Evolutionary conservation across 1,140 invertebrate species (phyloP), one percentile per base, ranked within the genome.

Genomic region (Drosophila nebulosa): DNA sequence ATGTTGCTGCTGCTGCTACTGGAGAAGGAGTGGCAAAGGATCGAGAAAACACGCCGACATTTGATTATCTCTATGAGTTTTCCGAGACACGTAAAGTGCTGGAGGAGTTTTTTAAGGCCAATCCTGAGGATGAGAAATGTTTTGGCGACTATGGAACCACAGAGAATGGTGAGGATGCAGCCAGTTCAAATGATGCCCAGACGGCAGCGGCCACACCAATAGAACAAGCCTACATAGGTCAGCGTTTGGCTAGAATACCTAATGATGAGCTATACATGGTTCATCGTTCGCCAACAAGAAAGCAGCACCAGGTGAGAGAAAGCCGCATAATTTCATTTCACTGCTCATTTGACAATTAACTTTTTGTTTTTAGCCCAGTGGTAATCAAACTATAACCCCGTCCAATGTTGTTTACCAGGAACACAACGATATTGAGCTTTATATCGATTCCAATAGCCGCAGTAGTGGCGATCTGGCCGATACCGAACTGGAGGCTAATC

Each of bases 11-110:
- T 18, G 36, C 36, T 36, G n/a, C 35, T 36, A 5, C n/a, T 61
- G 24, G 10, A 24, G 30, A 4, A 14, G 52, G 3, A 16, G 26
- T 27, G 10, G 26, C 32, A 27, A 24, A 18, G n/a, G 22, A 46
- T 46, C 42, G 55, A 7, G 70, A 74, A 1, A 92, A 92, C 36
- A 93, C 93, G 9, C 91, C 93, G 18, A 95, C 96, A 2, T 97
- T 96, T 90, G 96, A 97, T 92, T 97, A 97, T 92, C 91, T 97
- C 35, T 97, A 97, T 91, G 96, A 97, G 90, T 97, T 97, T 92
- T 97, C 96, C 0, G 96, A 98, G 91, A 98, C 97, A 10, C 93
- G 96, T 55, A 97, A 97, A 93, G 97, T 97, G 27, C 92, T 98
- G 12, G 96, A 97, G 90, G 97, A 98, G 92, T 97, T 98, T 92